Base-by-base conservation (phyloP, 1,140 invertebrate species). In the Drosophila murphyi region DNA sequence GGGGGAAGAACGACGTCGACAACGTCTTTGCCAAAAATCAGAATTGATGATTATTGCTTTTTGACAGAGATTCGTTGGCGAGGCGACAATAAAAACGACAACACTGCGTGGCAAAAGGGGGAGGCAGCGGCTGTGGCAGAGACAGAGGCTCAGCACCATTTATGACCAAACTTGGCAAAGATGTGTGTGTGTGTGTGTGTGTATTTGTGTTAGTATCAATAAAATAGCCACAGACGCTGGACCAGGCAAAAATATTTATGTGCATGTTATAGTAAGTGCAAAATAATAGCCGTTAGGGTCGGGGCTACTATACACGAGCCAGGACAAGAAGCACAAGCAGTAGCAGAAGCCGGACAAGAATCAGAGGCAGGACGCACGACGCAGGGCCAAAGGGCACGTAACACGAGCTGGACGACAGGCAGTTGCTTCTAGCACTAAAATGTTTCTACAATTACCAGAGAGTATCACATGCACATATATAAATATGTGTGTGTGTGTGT, bases 41-140 rank as follows among this genome's bases (percentile, higher is more conserved):
- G 86, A 91, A 91, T 91, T 91, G 90, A 91, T 91, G 90, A 91
- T 91, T 91, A 91, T 91, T 91, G 90, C 90, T 88, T 91, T 91
- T 91, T 91, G 90, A 91, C 90, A 91, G 90, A 85, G 80, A 88
- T 88, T 91, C 81, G 72, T 69, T 68, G 29, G 41, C 47, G 48
- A 77, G 80, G 80, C 83, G 85, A 88, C 83, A 88, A 88, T 88
- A 88, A 88, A 88, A 88, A 79, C 83, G 63, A 72, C 54, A 59
- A 59, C 7, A 35, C 31, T 3, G 28, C 0, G 10, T n/a, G 28
- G 4, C 29, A 5, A 51, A 7, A 54, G 47, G 10, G 35, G 67
- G 51, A 68, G 34, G 43, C 12, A 63, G 20, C 12, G 34, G 20
- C 20, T 20, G 20, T 20, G 20, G 20, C 20, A 20, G 20, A 20